phyloP scores from a whole-genome alignment of 2,113 vertebrate genomes.

The Spizaetus ornatus region DNA sequence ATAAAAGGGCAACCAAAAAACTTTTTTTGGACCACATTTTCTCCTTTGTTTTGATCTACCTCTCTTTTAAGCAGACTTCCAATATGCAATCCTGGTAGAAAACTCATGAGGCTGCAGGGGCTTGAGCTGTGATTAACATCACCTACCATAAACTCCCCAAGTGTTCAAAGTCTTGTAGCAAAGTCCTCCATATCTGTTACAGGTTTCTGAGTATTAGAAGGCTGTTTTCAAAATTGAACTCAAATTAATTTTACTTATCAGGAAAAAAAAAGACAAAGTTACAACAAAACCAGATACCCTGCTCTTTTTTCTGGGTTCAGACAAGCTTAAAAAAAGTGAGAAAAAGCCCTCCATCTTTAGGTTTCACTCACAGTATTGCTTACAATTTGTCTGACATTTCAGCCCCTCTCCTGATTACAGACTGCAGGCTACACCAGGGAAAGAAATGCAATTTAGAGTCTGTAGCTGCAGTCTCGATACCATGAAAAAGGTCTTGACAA shows the following conservation, averaged over 20 bases:
- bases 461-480: background rate
- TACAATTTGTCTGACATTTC: background rate
- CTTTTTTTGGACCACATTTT: background rate
- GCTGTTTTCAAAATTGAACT: background rate
- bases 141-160: background rate
- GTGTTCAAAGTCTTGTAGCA: background rate
- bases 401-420: background rate
- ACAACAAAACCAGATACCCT: background rate
- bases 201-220: background rate
- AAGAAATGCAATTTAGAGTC: background rate
- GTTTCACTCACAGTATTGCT: background rate
- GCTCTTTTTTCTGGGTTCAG: background rate
- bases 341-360: background rate
- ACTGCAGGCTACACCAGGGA: background rate
- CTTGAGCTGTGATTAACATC: background rate
- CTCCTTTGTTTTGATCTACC: background rate
- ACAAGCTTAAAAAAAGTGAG: background rate
- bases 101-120: background rate
- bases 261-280: background rate
- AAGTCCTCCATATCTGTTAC: background rate
- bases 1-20: background rate
- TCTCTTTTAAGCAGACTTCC: background rate
- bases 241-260: background rate
- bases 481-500: background rate
- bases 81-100: background rate